Conservation (phyloP, 2,888 invertebrate species). For the Papilio elwesi region DNA sequence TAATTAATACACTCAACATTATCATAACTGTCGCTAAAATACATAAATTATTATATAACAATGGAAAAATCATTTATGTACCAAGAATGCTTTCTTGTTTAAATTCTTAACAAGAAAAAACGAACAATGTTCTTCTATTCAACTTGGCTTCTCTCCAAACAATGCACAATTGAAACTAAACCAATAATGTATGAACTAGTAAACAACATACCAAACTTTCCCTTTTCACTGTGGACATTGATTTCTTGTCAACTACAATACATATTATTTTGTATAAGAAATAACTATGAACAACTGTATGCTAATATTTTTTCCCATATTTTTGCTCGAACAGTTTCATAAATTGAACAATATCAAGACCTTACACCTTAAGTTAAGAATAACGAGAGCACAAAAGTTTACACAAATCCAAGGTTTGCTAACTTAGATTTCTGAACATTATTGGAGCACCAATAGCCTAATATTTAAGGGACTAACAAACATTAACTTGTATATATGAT, state of each 20-base stretch:
- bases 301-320: too few species aligned
- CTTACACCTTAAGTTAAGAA: too few species aligned
- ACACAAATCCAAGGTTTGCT: too few species aligned
- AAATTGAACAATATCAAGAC: too few species aligned
- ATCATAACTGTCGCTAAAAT: neutral
- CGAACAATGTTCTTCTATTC: neutral
- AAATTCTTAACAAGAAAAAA: neutral
- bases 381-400: too few species aligned
- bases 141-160: slow-evolving; percentile 16
- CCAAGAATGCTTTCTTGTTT: neutral
- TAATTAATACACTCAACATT: slow-evolving; percentile 8
- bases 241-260: neutral
- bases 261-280: neutral
- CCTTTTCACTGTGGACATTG: slow-evolving; percentile 13
- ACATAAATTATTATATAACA: neutral
- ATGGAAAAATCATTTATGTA: neutral
- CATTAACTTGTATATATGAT: too few species aligned
- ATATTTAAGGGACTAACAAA: too few species aligned
- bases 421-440: too few species aligned
- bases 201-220: slow-evolving; percentile 19
- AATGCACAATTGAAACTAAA: slow-evolving; percentile 9
- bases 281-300: too few species aligned
- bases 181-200: slow-evolving; percentile 1
- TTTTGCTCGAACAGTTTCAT: too few species aligned
- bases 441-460: too few species aligned